Evolutionary conservation across 1,140 invertebrate genomes (phyloP), one percentile per base, ranked within the genome.

Genomic region (Dermatophagoides farinae): DNA sequence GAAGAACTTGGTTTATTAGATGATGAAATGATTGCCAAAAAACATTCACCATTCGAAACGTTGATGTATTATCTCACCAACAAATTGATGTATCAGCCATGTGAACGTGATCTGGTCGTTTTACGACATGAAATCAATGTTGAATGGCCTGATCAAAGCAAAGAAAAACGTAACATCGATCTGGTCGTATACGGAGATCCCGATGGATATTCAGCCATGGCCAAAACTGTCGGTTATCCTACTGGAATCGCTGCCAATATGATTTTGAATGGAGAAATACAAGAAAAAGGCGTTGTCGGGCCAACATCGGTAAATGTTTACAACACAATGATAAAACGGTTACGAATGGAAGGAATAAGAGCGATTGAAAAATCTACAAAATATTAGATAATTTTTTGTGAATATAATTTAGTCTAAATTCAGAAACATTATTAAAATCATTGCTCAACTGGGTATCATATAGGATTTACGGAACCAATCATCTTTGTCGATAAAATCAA

Each of bases 181-280:
- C 79, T 99, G 71, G 88, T 97, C 0, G 81, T 84, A 38, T 96
- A 98, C 67, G 95, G 95, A 0, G 84, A 93, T 53, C 69, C 74
- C 8, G 74, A 78, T 62, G 84, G 86, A 16, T 86, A 88, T 69
- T 95, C 91, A 0, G 96, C 95, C 6, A 98, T 99, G 96, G 88
- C 93, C 0, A 82, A 87, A 67, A 95, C 90, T 18, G 96, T 99
- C 8, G 93, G 95, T 6, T 84, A 92, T 68, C 93, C 95, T 0
- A 82, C 88, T 6, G 95, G 88, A 8, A 97, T 99, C 67, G 88
- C 92, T 6, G 81, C 88, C 0, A 91, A 95, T 73, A 98, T 99
- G 95, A 79, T 98, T 37, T 74, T 97, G 6, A 88, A 95, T 73
- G 91, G 86, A 88, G 93, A 97, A 75, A 96, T 97, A 68, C 91